Evolutionary conservation across 1,140 invertebrate genomes (phyloP).

Genomic region (Tribolium castaneum): DNA sequence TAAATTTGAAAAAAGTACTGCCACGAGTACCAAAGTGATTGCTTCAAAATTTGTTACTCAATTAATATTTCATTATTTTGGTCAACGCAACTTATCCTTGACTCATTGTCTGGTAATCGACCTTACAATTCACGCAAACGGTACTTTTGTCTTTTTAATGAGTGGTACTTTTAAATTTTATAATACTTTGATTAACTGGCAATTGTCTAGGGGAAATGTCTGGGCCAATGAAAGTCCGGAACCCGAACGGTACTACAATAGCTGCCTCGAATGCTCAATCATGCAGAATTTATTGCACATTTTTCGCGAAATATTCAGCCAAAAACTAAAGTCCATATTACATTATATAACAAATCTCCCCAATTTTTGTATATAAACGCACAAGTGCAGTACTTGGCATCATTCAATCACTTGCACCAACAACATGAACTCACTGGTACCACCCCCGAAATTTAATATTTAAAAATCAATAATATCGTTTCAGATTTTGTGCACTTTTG

Average conservation of each 20-base stretch:
- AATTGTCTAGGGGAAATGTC: too few species aligned
- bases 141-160: neutral
- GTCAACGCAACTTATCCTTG: neutral
- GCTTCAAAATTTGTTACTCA: neutral
- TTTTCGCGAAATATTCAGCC: neutral
- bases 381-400: neutral
- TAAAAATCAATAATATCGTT: neutral
- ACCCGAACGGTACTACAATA: neutral
- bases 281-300: conserved; percentile 16
- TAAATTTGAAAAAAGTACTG: neutral
- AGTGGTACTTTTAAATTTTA: neutral
- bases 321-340: neutral
- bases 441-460: neutral
- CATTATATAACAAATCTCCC: neutral
- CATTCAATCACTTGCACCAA: neutral
- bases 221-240: too few species aligned
- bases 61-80: conserved; percentile 6
- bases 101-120: neutral
- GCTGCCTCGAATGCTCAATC: conserved; percentile 5
- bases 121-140: conserved; percentile 1
- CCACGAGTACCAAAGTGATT: neutral
- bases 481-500: conserved; percentile 10
- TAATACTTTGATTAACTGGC: neutral
- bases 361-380: neutral
- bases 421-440: conserved; percentile 33